Evolutionary conservation across 2,113 vertebrate genomes (phyloP).

Genomic region (Passer domesticus): DNA sequence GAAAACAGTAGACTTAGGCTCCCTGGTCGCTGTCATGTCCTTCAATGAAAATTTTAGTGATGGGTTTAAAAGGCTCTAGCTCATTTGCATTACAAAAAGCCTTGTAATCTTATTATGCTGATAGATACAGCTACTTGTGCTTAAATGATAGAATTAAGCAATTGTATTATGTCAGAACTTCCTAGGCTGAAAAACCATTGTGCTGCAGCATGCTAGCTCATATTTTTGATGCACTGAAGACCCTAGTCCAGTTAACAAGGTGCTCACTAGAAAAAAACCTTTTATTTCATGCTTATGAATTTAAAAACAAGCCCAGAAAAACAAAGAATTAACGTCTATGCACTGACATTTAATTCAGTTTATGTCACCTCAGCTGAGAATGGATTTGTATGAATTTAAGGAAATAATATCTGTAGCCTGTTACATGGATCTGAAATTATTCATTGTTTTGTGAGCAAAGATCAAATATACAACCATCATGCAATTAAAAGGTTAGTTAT

Average conservation of each 20-base stretch:
- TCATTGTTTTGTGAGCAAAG: background rate
- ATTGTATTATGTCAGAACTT: background rate
- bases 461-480: background rate
- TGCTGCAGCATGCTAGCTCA: background rate
- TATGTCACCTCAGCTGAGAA: background rate
- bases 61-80: background rate
- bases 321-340: background rate
- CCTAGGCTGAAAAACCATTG: background rate
- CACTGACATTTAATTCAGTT: background rate
- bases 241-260: background rate
- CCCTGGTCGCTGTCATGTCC: background rate
- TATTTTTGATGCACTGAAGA: background rate
- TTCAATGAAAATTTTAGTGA: background rate
- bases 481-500: conserved; percentile 27
- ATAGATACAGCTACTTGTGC: background rate
- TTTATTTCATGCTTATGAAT: background rate
- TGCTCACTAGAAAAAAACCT: background rate
- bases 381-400: background rate
- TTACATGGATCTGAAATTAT: background rate
- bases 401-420: background rate
- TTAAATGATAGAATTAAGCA: background rate
- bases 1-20: background rate
- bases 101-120: background rate
- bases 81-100: background rate
- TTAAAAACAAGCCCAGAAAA: background rate